Base-by-base conservation (phyloP, 2,797 vertebrate species). In the Mionectes olivaceus region DNA sequence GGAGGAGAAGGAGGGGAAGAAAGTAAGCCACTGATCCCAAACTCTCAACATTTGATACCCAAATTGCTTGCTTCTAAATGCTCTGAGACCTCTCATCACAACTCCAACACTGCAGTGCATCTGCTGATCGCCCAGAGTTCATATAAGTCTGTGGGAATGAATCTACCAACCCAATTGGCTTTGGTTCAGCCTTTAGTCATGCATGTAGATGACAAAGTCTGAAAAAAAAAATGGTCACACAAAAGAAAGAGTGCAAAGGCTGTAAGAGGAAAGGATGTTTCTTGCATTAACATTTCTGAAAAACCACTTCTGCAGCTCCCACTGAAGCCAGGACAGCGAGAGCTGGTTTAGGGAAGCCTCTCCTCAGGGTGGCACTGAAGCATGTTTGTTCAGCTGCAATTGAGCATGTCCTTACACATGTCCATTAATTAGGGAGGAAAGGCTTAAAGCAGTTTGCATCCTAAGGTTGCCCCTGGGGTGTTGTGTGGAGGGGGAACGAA, bases 91-190 rank as follows among this genome's bases (percentile, higher is more conserved):
- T 47, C 65, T n/a, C 32, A 67, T 39, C 43, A n/a, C 43, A 56
- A 39, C 44, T 56, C 37, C 2, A 4, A 52, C 46, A 35, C 19
- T 13, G 10, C 1, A 0, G 5, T 9, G 28, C 27, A 37, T 10
- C 1, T 3, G 13, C 5, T 22, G 28, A 68, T 49, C 32, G n/a
- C 52, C 30, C 69, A 88, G 50, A 86, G 11, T 77, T 73, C 21
- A 0, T 24, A 4, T 16, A 43, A 28, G 14, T 35, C 63, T 76
- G 9, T 37, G 65, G 79, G 60, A 89, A 83, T 5, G 28, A 70
- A 59, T 77, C 55, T 78, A 56, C 44, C 55, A 70, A 63, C 52
- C 5, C 8, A 2, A 5, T 7, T 44, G 41, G 55, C 75, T 83
- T 49, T 32, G 27, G 50, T 30, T 81, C 69, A 76, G 57, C 32